Conservation (phyloP, 2,797 vertebrate species). For the Triplophysa yarkandensis region DNA sequence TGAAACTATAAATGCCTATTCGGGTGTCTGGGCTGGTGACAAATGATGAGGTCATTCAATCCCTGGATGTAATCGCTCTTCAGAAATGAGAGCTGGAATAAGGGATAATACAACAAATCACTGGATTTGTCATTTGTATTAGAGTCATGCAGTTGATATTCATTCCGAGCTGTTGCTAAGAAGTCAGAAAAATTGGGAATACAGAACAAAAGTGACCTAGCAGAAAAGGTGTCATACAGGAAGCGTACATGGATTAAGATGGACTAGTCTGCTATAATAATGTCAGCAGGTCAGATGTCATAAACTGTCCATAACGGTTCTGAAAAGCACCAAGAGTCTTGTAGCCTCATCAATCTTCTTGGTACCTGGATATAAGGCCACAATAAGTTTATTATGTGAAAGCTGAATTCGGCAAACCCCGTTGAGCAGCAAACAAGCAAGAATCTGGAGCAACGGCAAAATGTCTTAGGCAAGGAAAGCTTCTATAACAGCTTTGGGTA, state of each 20-base stretch:
- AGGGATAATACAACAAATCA: slow-evolving; percentile 37
- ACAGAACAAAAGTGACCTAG: slow-evolving; percentile 16
- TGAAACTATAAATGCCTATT: slow-evolving; percentile 43
- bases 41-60: slow-evolving; percentile 40
- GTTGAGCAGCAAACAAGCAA: neutral
- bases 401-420: neutral
- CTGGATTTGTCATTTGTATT: neutral
- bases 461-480: neutral
- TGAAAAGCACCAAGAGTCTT: neutral
- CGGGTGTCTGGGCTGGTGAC: slow-evolving; percentile 34
- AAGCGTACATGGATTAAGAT: slow-evolving; percentile 16
- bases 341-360: slow-evolving; percentile 47
- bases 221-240: slow-evolving; percentile 1
- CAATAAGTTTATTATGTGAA: slow-evolving; percentile 28
- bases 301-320: slow-evolving; percentile 30
- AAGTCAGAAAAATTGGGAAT: slow-evolving; percentile 11
- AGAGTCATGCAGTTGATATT: slow-evolving; percentile 26
- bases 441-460: neutral
- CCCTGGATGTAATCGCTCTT: slow-evolving; percentile 48
- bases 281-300: slow-evolving; percentile 19
- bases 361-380: slow-evolving; percentile 32
- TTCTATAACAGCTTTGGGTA: neutral
- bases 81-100: slow-evolving; percentile 37
- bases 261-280: slow-evolving; percentile 23
- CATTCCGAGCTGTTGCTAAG: slow-evolving; percentile 9